phyloP scores from a whole-genome alignment of 2,113 vertebrate species.

The Synodontis membranacea region DNA sequence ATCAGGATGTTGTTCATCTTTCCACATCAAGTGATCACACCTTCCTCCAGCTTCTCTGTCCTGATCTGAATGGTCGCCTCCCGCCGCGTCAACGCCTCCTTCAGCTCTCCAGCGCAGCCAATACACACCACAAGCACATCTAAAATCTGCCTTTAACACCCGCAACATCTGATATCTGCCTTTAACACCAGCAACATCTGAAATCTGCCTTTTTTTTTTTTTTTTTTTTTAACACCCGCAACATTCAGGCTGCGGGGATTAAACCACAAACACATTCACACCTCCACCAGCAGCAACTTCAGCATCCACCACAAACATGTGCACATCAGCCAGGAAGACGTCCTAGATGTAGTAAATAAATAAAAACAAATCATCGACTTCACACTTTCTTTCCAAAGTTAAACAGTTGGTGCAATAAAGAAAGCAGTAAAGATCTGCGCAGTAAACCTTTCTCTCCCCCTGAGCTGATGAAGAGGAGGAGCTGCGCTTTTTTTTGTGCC shows the following conservation, averaged over 20 bases:
- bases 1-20: constrained; percentile 69
- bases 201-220: constrained; percentile 4
- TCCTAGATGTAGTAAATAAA: constrained; percentile 36
- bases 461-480: not conserved
- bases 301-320: constrained; percentile 18
- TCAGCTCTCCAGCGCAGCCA: constrained; percentile 64
- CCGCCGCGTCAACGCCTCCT: constrained; percentile 68
- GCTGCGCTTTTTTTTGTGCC: not conserved
- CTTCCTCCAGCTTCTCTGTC: constrained; percentile 55
- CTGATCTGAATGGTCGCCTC: constrained; percentile 64
- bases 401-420: constrained; percentile 12
- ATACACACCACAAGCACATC: constrained; percentile 69
- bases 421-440: not conserved
- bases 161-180: constrained; percentile 37
- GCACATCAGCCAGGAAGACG: constrained; percentile 14
- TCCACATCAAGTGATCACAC: constrained; percentile 57
- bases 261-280: constrained; percentile 50
- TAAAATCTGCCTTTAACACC: constrained; percentile 40
- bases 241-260: constrained; percentile 51
- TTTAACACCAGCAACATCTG: constrained; percentile 48
- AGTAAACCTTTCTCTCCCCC: not conserved
- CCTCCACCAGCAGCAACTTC: constrained; percentile 40
- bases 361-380: constrained; percentile 44
- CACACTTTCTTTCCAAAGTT: constrained; percentile 38
- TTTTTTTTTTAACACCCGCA: constrained; percentile 45